Base-by-base conservation (phyloP, 2,888 invertebrate genomes). In the Osedax fenrisi region DNA sequence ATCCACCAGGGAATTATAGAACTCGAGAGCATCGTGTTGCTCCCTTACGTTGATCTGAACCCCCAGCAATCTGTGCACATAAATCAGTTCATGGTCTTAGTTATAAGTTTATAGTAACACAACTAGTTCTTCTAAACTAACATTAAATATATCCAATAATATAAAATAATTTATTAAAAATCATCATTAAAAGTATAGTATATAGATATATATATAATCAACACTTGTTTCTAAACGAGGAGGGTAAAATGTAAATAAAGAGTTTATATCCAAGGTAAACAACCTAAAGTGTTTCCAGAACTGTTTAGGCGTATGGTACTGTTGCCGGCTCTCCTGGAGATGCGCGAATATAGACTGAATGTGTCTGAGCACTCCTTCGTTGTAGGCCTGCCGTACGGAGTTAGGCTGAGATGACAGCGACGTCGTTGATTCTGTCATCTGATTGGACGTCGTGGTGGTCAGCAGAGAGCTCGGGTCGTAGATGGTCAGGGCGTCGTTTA, bases 11-110 rank as follows among this genome's bases (percentile, higher is more conserved):
- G 92, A 92, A 91, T 95, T 96, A 85, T 95, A 96, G 87, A 97
- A 97, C 86, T 97, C 97, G 27, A 96, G 91, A 0, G 97, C 97
- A 85, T 97, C 97, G 85, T 97, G 97, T 85, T 97, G 97, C 84
- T 97, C 97, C 73, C 96, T 88, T 79, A 97, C 88, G 86, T 97
- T 97, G 17, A 97, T 95, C 26, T 94, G 94, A 86, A 96, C 95
- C 23, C 95, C 95, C 89, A 91, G 92, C 79, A 94, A 87, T 84
- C 92, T 92, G 82, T 2, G 77, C 78, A 66, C 21, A 64, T 24
- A 17, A 23, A 24, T 17, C 2, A 23, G n/a, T n/a, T n/a, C n/a
- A n/a, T n/a, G n/a, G n/a, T n/a, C n/a, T n/a, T n/a, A n/a, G n/a
- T n/a, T n/a, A n/a, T n/a, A n/a, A n/a, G n/a, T n/a, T n/a, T n/a